Conservation (phyloP, 2,797 vertebrate species). For the Perodicticus potto region DNA sequence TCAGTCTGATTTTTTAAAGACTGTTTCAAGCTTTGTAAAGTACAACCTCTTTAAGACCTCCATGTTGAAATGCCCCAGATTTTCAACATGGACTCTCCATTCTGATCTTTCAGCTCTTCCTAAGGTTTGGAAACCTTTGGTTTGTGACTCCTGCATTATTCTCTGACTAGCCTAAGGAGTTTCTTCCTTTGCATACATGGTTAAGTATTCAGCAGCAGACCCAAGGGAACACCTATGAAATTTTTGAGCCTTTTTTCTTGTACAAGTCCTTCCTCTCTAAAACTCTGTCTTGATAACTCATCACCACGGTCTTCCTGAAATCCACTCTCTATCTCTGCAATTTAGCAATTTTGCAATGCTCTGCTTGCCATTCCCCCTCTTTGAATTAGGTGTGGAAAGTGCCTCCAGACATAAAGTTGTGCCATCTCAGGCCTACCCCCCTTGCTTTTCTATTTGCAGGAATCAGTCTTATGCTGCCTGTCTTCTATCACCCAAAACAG, state of each 20-base stretch:
- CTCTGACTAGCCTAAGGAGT: not conserved
- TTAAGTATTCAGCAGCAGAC: not conserved
- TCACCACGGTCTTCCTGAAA: not conserved
- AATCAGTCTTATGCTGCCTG: not conserved
- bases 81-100: not conserved
- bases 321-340: not conserved
- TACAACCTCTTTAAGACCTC: not conserved
- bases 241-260: not conserved
- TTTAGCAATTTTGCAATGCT: not conserved
- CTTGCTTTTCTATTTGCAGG: slow-evolving; percentile 17
- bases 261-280: not conserved
- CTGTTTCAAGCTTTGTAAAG: not conserved
- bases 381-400: not conserved
- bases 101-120: not conserved
- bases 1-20: not conserved
- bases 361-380: not conserved
- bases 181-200: not conserved
- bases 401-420: not conserved
- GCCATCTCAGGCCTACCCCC: not conserved
- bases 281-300: not conserved
- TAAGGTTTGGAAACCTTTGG: not conserved
- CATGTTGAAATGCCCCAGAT: not conserved
- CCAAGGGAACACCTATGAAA: not conserved
- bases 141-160: not conserved
- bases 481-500: not conserved